Conservation (phyloP, 2,113 vertebrate genomes). For the Salvelinus fontinalis region DNA sequence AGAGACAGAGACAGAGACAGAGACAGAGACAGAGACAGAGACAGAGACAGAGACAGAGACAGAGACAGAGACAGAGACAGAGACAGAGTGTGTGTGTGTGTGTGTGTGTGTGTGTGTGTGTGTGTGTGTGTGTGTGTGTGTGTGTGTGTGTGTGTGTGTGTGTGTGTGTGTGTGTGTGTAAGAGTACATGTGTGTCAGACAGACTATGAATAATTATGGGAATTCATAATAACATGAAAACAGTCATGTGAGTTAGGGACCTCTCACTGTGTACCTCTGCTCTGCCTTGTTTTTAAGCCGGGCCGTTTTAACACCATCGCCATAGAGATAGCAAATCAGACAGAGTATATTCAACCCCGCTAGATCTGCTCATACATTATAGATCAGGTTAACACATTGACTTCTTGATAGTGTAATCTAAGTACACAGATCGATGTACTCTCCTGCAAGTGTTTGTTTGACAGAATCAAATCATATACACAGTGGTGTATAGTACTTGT, state of each 20-base stretch:
- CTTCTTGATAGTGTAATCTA: slow-evolving; percentile 5
- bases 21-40: slow-evolving; percentile 15
- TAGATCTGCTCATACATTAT: neutral
- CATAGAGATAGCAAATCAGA: slow-evolving; percentile 6
- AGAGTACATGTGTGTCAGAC: slow-evolving; percentile 1
- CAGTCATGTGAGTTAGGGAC: slow-evolving; percentile 3
- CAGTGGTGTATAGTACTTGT: neutral
- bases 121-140: no score
- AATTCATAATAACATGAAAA: slow-evolving; percentile 29
- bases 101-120: neutral
- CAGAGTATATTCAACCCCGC: neutral
- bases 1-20: slow-evolving; percentile 31
- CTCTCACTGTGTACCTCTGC: neutral
- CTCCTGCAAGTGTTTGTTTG: neutral
- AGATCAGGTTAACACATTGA: neutral
- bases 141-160: no score
- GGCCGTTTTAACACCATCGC: neutral
- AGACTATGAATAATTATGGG: slow-evolving; percentile 29
- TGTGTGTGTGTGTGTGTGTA: neutral
- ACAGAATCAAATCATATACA: neutral
- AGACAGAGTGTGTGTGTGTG: neutral
- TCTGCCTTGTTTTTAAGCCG: neutral
- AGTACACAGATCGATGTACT: neutral
- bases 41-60: neutral
- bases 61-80: neutral